Percentiles rank a stretch among this genome's conserved stretches.
These are phyloP conservation scores for Nomia melanderi DNA, from an alignment of 1,140 invertebrate genomes.

Conservation along the genomic window DNA sequence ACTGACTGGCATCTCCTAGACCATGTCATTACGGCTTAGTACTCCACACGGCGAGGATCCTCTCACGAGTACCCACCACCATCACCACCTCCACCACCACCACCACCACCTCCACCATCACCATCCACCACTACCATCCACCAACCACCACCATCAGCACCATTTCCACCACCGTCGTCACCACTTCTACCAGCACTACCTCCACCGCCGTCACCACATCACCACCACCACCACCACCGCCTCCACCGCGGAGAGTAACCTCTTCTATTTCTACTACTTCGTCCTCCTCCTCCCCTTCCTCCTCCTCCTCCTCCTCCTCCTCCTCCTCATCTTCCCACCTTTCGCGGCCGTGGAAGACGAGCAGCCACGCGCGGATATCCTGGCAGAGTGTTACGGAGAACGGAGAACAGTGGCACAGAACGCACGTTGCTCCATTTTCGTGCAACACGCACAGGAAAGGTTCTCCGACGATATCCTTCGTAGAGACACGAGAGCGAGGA, in stretches of 20 bases:
- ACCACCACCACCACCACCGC: constrained; percentile 43
- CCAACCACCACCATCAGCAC: constrained; percentile 23
- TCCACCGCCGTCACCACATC: constrained; percentile 23
- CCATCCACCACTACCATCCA: neutral
- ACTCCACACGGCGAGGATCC: constrained; percentile 78
- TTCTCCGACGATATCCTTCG: neutral
- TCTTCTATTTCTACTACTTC: constrained; percentile 56
- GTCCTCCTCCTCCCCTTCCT: constrained; percentile 64
- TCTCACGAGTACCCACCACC: constrained; percentile 56
- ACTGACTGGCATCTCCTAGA: constrained; percentile 81
- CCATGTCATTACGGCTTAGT: constrained; percentile 81
- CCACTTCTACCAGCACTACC: constrained; percentile 5
- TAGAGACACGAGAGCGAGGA: too few species aligned
- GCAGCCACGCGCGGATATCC: constrained; percentile 65
- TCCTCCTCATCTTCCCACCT: constrained; percentile 63
- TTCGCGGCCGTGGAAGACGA: constrained; percentile 66
- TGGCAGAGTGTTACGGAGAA: constrained; percentile 61
- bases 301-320: constrained; percentile 63
- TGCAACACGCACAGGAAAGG: constrained; percentile 38
- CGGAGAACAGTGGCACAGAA: constrained; percentile 61
- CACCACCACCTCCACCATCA: neutral
- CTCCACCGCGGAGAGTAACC: constrained; percentile 34
- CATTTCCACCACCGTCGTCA: constrained; percentile 38
- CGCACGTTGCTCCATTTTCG: constrained; percentile 62
- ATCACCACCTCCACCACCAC: constrained; percentile 29